Evolutionary conservation across 2,888 invertebrate genomes (phyloP), one percentile per base, ranked within the genome.

Genomic region (Pelosia muscerda): DNA sequence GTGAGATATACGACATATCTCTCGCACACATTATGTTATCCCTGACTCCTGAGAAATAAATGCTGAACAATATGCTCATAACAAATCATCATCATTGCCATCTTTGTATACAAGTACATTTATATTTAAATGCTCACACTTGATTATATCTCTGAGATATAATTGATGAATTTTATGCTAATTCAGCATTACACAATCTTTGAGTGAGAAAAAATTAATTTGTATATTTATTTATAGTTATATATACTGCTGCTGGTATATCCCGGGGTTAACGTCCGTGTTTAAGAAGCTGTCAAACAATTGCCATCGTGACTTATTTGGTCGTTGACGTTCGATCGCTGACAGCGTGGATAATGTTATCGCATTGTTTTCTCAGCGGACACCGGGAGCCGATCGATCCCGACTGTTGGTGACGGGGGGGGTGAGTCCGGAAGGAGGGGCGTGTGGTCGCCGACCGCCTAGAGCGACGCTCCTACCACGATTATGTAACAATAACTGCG

Each of bases 291-390:
- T 83, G 75, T 79, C 81, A 82, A 86, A 81, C 79, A 82, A 82
- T 82, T 68, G 74, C 58, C 84, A 74, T 85, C 88, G 87, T 89
- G 89, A 88, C 87, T 87, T 84, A 87, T 83, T 85, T 75, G 81
- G 75, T 77, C 79, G 77, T 71, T 73, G 75, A 76, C 81, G 63
- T 81, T 38, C 78, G 86, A 87, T 84, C 86, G 83, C 86, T 85
- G 88, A 90, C 89, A 86, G 89, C 90, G 88, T 90, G 83, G 82
- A 86, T 88, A 91, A 90, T 88, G 81, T 84, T 82, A 85, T 84
- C 74, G 78, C 82, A 86, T 86, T 88, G 87, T 90, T 86, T 87
- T 87, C 81, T 85, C 76, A 78, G 75, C 65, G 76, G 72, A 76
- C 71, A 84, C 81, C 82, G 84, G 85, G 82, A 86, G 82, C 75